Conservation (phyloP, 1,140 invertebrate genomes). For the Antheraea pernyi region DNA sequence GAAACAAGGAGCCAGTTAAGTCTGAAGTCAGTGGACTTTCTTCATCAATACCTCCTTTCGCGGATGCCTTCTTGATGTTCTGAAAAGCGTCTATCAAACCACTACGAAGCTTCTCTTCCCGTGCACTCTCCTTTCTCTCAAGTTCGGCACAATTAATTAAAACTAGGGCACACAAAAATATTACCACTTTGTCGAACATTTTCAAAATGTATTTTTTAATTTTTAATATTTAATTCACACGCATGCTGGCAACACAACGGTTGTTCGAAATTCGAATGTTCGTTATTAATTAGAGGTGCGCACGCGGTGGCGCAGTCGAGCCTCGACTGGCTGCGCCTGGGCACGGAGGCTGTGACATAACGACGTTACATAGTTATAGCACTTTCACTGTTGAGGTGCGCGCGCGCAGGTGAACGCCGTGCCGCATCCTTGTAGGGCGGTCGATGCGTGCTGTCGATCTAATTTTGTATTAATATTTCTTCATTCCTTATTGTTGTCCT, state of each 20-base stretch:
- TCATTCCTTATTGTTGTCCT: neutral
- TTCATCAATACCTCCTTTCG: constrained; percentile 58
- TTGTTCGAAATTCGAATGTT: constrained; percentile 1
- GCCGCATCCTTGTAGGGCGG: constrained; percentile 59
- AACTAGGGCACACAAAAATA: constrained; percentile 49
- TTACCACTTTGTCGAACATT: constrained; percentile 58
- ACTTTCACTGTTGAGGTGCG: constrained; percentile 66
- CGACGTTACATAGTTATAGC: constrained; percentile 47
- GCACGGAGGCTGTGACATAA: constrained; percentile 58
- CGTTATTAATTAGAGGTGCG: constrained; percentile 38
- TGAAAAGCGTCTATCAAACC: constrained; percentile 73
- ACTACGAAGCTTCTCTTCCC: constrained; percentile 66
- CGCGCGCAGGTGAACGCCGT: constrained; percentile 32
- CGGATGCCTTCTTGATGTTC: constrained; percentile 66
- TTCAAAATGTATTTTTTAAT: constrained; percentile 24
- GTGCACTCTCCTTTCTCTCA: constrained; percentile 49
- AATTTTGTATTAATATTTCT: neutral
- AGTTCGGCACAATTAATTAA: constrained; percentile 44
- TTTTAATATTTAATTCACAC: constrained; percentile 42
- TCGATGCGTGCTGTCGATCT: constrained; percentile 15
- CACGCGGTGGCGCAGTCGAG: constrained; percentile 61
- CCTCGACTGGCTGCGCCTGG: constrained; percentile 45
- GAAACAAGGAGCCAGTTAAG: constrained; percentile 52
- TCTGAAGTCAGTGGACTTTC: constrained; percentile 47
- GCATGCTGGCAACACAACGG: constrained; percentile 38